Base-by-base conservation (phyloP, 1,140 invertebrate species). In the Drosophila subobscura region DNA sequence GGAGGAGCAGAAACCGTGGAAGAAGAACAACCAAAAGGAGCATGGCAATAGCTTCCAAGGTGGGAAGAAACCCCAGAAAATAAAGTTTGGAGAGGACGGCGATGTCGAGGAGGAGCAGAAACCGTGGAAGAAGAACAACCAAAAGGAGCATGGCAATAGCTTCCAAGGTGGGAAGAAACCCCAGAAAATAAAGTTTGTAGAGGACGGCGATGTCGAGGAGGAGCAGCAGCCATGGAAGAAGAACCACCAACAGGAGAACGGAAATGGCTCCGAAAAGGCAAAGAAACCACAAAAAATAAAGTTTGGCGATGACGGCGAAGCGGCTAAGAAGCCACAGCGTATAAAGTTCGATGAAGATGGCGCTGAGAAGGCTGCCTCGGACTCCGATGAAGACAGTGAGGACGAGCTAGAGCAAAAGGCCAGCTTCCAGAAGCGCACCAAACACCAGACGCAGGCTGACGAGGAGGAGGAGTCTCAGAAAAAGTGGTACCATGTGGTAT, bases 401-500 rank as follows among this genome's bases (percentile, higher is more conserved):
- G 79, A 76, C 23, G 67, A 72, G 14, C 23, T 61, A 8, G 57
- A 42, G 1, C 3, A 23, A 37, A 10, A 41, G 16, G 0, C 23
- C 1, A 44, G 14, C 5, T 6, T 23, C 5, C 63, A 59, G 7
- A 77, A 72, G 27, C 72, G 59, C 12, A 71, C 29, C n/a, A 73
- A 79, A 44, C 57, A 79, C 22, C 55, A 88, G 12, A 56, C 79
- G n/a, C 59, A 88, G 29, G 27, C 51, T 2, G 67, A 83, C 5
- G 77, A 79, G 1, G 68, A 90, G 10, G 70, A 72, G 16, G 80
- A 75, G 52, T 56, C 76, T 0, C 78, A 86, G 7, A 89, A 80
- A 50, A 91, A 91, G 49, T 91, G 91, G 91, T 91, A 89, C 56
- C 60, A 91, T 46, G 76, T 88, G 71, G 90, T 91, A 77, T 46